Evolutionary conservation across 2,888 invertebrate genomes (phyloP), one percentile per base, ranked within the genome.

Genomic region (Danaus chrysippus): DNA sequence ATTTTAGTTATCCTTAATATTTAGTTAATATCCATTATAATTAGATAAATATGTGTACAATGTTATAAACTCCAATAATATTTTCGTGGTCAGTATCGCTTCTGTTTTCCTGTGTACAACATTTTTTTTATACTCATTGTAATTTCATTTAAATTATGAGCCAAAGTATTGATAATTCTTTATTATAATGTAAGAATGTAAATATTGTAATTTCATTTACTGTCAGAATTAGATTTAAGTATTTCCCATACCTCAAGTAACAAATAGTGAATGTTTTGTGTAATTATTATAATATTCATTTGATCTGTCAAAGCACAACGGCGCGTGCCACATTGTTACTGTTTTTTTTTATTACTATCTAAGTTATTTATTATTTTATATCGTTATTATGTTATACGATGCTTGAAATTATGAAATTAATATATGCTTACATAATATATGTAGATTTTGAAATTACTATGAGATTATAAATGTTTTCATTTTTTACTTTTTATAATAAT

Each of bases 391-490:
- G 58, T 64, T 59, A 54, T 52, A 59, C 63, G 62, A 68, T 67
- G 68, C 70, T 70, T 69, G 60, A 64, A 70, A 70, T 73, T 71
- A 73, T 34, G 2, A 73, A 70, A 67, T 58, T 70, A 74, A 75
- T 74, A 69, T 68, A 69, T 69, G 63, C 62, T 62, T 69, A 70
- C 70, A 65, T 68, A 67, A 63, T 61, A 58, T 67, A 72, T 76
- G 77, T 79, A 82, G 81, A 78, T 64, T 79, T 82, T 88, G 87
- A 90, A 90, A 90, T 90, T 89, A 89, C 84, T 76, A 73, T 89
- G 90, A 90, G 90, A 90, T 90, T 90, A 90, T 82, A 78, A 77
- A 78, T 84, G 81, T 82, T 83, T 83, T 81, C 70, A 65, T 58
- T 73, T 81, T 86, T 85, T 80, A 83, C 83, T 83, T 81, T 81